phyloP scores from a whole-genome alignment of 2,797 vertebrate genomes.

The Aeoliscus strigatus region DNA sequence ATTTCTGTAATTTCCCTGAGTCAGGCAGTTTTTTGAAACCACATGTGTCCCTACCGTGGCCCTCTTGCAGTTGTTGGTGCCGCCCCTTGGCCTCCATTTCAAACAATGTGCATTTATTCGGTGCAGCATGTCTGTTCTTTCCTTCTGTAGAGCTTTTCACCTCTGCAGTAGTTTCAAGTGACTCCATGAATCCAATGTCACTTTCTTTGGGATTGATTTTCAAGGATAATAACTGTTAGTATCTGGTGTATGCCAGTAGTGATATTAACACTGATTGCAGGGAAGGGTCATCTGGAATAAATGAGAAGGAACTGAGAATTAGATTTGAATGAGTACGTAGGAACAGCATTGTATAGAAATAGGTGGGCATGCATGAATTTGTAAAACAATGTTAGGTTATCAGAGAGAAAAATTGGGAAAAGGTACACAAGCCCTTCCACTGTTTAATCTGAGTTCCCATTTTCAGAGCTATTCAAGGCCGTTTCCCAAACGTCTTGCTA shows the following conservation, averaged over 20 bases:
- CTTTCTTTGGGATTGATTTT: constrained; percentile 68
- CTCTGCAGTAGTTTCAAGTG: constrained; percentile 84
- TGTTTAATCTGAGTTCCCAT: constrained; percentile 10
- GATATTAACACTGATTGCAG: constrained; percentile 73
- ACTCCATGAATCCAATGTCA: constrained; percentile 85
- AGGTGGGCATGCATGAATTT: too few species aligned
- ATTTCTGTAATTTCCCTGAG: constrained; percentile 82
- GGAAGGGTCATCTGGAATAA: constrained; percentile 70
- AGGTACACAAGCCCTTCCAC: not conserved
- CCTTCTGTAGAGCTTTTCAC: constrained; percentile 84
- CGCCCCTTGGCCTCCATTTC: constrained; percentile 78
- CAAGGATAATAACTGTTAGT: constrained; percentile 75
- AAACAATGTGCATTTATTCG: constrained; percentile 77
- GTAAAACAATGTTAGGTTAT: too few species aligned
- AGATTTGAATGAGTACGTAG: constrained; percentile 10
- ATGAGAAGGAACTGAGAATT: constrained; percentile 45
- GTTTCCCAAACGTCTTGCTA: constrained; percentile 38
- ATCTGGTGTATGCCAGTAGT: constrained; percentile 78
- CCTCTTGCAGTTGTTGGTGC: constrained; percentile 75
- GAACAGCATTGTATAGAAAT: constrained; percentile 7
- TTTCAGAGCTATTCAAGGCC: constrained; percentile 14
- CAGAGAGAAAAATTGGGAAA: not conserved
- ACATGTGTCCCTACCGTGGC: constrained; percentile 66
- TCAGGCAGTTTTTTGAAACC: constrained; percentile 74
- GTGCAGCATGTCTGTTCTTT: constrained; percentile 79